Evolutionary conservation across 2,797 vertebrate species (phyloP).

Genomic region (Lophius americanus): DNA sequence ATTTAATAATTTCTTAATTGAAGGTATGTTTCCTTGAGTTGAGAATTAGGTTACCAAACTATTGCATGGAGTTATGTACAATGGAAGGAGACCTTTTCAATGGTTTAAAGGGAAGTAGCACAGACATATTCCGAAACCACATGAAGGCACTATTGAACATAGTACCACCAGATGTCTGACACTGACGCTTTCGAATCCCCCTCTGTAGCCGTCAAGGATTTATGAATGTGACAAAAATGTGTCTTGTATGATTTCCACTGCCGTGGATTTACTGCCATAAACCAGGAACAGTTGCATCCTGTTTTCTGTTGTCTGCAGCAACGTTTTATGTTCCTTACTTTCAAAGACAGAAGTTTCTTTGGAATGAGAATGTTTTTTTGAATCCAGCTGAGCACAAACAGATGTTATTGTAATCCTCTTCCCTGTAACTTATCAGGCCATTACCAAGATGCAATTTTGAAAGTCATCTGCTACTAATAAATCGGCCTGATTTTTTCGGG

Average conservation of each 20-base stretch:
- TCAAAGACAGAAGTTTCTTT: conserved; percentile 39
- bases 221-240: conserved; percentile 61
- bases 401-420: conserved; percentile 66
- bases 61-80: not conserved
- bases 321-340: conserved; percentile 39
- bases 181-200: conserved; percentile 29
- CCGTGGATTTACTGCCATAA: conserved; percentile 48
- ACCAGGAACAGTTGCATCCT: conserved; percentile 36
- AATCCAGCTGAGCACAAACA: conserved; percentile 44
- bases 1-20: conserved; percentile 14
- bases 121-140: conserved; percentile 56
- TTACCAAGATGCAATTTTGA: conserved; percentile 44
- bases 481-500: conserved; percentile 61
- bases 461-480: conserved; percentile 74
- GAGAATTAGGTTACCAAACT: conserved; percentile 5
- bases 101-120: conserved; percentile 45
- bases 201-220: conserved; percentile 29
- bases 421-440: conserved; percentile 45
- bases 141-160: conserved; percentile 64
- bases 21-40: not conserved
- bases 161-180: conserved; percentile 76
- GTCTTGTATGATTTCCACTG: conserved; percentile 54
- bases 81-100: conserved; percentile 16
- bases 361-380: conserved; percentile 29
- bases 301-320: conserved; percentile 23